phyloP scores from a whole-genome alignment of 1,140 invertebrate genomes.

The Asobara japonica region DNA sequence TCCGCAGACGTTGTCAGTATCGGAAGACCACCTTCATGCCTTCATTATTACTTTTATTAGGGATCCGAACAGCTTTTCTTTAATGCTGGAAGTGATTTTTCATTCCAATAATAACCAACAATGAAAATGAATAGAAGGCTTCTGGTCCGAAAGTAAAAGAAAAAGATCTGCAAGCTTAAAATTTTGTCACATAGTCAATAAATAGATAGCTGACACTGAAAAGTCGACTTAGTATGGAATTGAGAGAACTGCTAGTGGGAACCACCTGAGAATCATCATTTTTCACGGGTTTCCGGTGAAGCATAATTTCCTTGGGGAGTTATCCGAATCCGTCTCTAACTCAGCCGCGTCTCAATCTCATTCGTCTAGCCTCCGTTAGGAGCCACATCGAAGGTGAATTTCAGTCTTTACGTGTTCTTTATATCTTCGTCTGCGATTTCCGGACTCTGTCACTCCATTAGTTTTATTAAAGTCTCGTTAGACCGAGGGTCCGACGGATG shows the following conservation, averaged over 20 bases:
- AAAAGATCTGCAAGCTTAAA: not conserved
- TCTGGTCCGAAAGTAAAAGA: not conserved
- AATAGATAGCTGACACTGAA: not conserved
- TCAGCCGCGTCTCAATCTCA: not conserved
- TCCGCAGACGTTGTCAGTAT: too few relatives aligned
- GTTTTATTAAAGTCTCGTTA: conserved; percentile 11
- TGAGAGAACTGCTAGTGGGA: not conserved
- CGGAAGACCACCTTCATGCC: too few relatives aligned
- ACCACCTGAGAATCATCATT: not conserved
- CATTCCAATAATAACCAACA: too few relatives aligned
- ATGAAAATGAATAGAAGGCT: too few relatives aligned
- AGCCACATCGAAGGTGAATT: not conserved
- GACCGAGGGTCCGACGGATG: not conserved
- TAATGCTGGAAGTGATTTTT: too few relatives aligned
- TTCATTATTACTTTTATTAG: too few relatives aligned
- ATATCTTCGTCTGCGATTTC: not conserved
- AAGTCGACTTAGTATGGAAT: not conserved
- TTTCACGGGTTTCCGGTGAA: not conserved
- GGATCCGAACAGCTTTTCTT: too few relatives aligned
- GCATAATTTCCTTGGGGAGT: not conserved
- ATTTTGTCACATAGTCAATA: not conserved
- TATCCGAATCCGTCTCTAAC: not conserved
- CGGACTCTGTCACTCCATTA: not conserved
- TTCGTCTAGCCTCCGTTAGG: not conserved
- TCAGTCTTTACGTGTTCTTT: not conserved